Base-by-base conservation (phyloP, 2,113 vertebrate species). In the Dolichotis patagonum region DNA sequence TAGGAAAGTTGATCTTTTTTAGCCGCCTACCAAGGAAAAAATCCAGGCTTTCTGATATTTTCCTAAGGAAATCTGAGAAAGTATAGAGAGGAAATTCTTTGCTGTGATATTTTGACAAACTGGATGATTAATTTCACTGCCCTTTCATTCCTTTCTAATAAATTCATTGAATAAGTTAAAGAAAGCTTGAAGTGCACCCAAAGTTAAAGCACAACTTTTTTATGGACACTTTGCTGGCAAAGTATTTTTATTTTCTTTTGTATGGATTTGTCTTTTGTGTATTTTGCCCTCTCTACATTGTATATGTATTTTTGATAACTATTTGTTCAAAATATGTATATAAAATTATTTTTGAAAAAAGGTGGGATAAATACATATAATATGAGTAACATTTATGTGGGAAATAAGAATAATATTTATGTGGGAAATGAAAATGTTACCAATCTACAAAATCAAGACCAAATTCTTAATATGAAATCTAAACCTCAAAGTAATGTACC, bases 121-220 rank as follows among this genome's bases (percentile, higher is more conserved):
- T 67, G 24, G 3, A 56, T 92, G 49, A 63, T 80, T 90, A 62
- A 77, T 75, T 86, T 32, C 17, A 80, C 28, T 69, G 3, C 17
- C 20, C 32, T 97, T 94, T 69, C 38, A 88, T 90, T 93, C 38
- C 87, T 95, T 89, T 90, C 49, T 95, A 90, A 87, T 17, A 82
- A 58, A 90, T 85, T 94, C 71, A 73, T 41, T 24, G 54, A 88
- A 90, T 14, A 92, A 65, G 71, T 65, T 85, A 67, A 81, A 7
- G 1, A 80, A 85, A 73, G 1, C 24, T 22, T 75, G 5, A 82
- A 93, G 26, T 90, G 56, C 46, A 52, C 54, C 82, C 87, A 32
- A 90, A 49, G 1, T 83, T 85, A 87, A 80, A 9, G 28, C 87
- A 35, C 54, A 60, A 65, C 30, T 62, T 91, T n/a, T 80, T 69